These are phyloP conservation scores for Darevskia mixta DNA, from an alignment of 2,797 vertebrate genomes.

Conservation along the genomic window DNA sequence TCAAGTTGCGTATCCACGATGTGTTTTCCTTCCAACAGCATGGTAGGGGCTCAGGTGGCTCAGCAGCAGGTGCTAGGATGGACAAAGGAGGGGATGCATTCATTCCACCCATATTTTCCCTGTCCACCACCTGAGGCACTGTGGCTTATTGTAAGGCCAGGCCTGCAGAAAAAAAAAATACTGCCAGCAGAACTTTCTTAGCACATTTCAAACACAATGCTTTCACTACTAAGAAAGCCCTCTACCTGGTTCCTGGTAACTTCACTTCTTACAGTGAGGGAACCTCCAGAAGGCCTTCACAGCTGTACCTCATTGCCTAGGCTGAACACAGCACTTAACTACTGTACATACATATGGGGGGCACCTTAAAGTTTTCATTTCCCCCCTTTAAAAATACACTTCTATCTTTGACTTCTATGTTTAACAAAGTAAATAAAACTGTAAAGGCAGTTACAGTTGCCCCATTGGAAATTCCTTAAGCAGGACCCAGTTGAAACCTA, in stretches of 20 bases:
- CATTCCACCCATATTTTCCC: no score
- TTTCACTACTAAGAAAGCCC: not conserved
- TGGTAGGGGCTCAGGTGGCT: not conserved
- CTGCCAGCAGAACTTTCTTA: not conserved
- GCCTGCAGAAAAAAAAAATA: no score
- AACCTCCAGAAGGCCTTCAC: no score
- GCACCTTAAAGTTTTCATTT: not conserved
- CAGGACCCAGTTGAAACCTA: not conserved
- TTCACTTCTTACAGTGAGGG: no score
- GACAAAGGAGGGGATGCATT: no score
- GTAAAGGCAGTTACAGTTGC: not conserved
- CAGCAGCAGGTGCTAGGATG: not conserved
- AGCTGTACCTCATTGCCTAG: no score
- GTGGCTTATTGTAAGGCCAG: no score
- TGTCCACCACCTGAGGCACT: no score
- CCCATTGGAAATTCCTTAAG: not conserved
- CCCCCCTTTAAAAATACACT: not conserved
- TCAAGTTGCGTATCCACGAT: not conserved
- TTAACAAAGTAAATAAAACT: not conserved
- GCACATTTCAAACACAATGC: not conserved
- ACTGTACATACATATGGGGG: no score
- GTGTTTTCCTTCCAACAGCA: not conserved
- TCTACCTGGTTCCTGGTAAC: no score
- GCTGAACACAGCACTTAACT: not conserved
- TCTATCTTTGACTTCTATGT: not conserved